Evolutionary conservation across 2,888 invertebrate genomes (phyloP).

Genomic region (Agriopis aurantiaria): DNA sequence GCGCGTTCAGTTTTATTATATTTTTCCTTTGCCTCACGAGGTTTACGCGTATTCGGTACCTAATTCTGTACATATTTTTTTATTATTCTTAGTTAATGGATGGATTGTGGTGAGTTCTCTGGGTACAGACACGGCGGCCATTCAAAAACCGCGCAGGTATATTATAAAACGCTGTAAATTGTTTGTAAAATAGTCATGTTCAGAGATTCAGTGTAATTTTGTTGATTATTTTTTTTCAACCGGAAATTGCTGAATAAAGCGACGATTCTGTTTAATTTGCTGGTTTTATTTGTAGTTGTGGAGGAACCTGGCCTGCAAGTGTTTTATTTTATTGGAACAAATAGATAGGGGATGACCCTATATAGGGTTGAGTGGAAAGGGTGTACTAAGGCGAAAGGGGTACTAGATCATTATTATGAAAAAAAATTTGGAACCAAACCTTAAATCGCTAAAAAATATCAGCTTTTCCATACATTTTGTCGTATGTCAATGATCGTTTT

Average conservation of each 20-base stretch:
- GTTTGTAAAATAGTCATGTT: slow-evolving; percentile 85
- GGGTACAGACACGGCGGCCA: slow-evolving; percentile 53
- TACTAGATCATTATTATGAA: no score
- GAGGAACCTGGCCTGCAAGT: neutral
- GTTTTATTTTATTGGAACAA: neutral
- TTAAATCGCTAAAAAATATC: no score
- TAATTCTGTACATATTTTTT: slow-evolving; percentile 73
- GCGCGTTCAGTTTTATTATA: slow-evolving; percentile 53
- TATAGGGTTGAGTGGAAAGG: no score
- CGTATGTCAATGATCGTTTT: no score
- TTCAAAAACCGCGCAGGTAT: slow-evolving; percentile 56
- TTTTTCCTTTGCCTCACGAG: slow-evolving; percentile 57
- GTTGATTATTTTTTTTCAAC: slow-evolving; percentile 84
- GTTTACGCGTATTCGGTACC: slow-evolving; percentile 56
- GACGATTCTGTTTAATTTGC: slow-evolving; percentile 80
- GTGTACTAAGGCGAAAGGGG: no score
- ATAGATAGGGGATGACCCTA: neutral
- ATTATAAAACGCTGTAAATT: slow-evolving; percentile 79
- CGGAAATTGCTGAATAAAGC: slow-evolving; percentile 84
- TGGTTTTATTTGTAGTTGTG: slow-evolving; percentile 66
- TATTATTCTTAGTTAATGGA: slow-evolving; percentile 52
- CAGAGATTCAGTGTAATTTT: slow-evolving; percentile 83
- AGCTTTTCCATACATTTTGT: no score
- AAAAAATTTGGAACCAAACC: no score
- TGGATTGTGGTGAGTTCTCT: slow-evolving; percentile 48